Base-by-base conservation (phyloP, 1,140 invertebrate species). In the Procambarus clarkii region DNA sequence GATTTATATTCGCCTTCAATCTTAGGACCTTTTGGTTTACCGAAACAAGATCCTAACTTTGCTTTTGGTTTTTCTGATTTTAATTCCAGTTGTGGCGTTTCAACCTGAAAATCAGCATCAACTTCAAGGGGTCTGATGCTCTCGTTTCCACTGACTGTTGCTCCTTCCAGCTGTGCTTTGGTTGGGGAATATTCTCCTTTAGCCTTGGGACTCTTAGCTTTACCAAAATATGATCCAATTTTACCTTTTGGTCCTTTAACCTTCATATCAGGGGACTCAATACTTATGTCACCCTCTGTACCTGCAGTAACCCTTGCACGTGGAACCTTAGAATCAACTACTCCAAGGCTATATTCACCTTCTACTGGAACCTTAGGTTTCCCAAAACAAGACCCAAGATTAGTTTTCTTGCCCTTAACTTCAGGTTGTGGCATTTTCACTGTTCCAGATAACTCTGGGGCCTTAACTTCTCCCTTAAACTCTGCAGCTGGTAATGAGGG, bases 221-320 rank as follows among this genome's bases (percentile, higher is more conserved):
- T 92, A 0, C 91, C 91, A 83, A 92, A 92, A 80, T 86, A 92
- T 5, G 91, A 92, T 74, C 91, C 91, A 3, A 92, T 18, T 78
- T 92, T 92, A 5, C 21, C 44, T 48, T 92, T 92, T 24, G 86
- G 45, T 9, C 54, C 86, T 71, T 88, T 88, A 7, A 88, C 54
- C 48, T 92, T 79, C 0, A 88, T 50, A 34, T 92, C 86, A 24
- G 91, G 85, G 3, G 81, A 76, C 3, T 74, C 79, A 76, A 92
- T 34, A 50, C 13, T 48, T 45, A 92, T 34, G 0, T 82, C 80
- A 45, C 74, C 54, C 50, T 58, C 34, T 13, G 48, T 34, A 18
- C 77, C 60, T 9, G 44, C 18, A 2, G 0, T 34, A 34, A 34
- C 34, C 34, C 46, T 46, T 3, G n/a, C 78, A 74, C 64, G 21